phyloP scores from a whole-genome alignment of 2,797 vertebrate species.

The Notolabrus celidotus region DNA sequence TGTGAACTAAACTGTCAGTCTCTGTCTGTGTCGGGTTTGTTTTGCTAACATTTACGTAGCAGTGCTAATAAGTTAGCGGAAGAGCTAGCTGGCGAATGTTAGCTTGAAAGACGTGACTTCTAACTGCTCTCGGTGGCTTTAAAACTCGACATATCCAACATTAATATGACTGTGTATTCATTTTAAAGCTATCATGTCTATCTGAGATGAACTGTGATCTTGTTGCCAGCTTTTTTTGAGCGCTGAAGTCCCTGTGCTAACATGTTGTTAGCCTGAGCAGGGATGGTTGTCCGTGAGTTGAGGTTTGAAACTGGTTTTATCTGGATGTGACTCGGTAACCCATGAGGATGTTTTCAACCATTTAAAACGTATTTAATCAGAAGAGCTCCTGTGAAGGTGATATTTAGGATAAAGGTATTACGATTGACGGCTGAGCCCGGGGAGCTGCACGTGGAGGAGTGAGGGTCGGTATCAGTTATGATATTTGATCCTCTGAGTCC shows the following conservation, averaged over 20 bases:
- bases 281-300: conserved; percentile 1
- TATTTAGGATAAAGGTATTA: accelerated
- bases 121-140: accelerated
- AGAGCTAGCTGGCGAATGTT: conserved; percentile 48
- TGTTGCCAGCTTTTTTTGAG: not conserved
- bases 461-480: not conserved
- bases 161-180: accelerated
- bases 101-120: conserved; percentile 39
- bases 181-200: accelerated
- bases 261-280: conserved; percentile 11
- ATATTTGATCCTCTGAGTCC: not conserved
- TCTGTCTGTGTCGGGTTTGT: conserved; percentile 20
- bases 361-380: accelerated
- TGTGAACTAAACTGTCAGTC: accelerated
- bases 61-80: conserved; percentile 32
- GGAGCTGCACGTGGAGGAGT: conserved; percentile 44
- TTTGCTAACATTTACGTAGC: conserved; percentile 45
- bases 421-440: not conserved
- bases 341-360: accelerated
- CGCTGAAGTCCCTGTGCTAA: not conserved
- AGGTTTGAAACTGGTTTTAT: conserved; percentile 12
- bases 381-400: accelerated
- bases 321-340: not conserved
- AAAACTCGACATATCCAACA: not conserved
- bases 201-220: accelerated